Base-by-base conservation (phyloP, 2,888 invertebrate species). In the Ectropis crepuscularia region DNA sequence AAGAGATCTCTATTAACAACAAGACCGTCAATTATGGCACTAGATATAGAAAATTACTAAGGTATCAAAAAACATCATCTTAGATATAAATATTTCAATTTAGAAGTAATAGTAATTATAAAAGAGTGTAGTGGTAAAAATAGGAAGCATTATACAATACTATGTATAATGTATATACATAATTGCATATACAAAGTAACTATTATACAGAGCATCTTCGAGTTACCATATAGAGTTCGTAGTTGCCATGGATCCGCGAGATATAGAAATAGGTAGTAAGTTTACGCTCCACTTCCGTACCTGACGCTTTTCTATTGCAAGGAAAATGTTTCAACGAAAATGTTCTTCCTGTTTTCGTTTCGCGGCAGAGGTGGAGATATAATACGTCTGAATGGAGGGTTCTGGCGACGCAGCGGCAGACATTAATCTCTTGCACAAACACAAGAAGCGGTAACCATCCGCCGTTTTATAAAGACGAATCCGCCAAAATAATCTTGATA, bases 361-460 rank as follows among this genome's bases (percentile, higher is more conserved):
- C 53, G 46, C 63, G 8, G 48, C 38, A 38, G 11, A 36, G n/a
- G 28, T 42, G 41, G 51, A 41, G 28, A 41, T 42, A 51, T 41
- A 51, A 51, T 47, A 47, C 47, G 39, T 55, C 46, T 47, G 12
- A 47, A 55, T 38, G 47, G 28, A 37, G 54, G 39, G 47, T 12
- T 45, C 47, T 39, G 55, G 63, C 49, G 36, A 45, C 59, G 60
- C 53, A 37, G 61, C 67, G 78, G 76, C 68, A 77, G 81, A 79
- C 85, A 87, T 86, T 86, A 85, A 87, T 88, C 86, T 84, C 77
- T 78, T 75, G 78, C 77, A 78, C 83, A 86, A 85, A 86, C 81
- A 83, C 82, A 82, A 81, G 79, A 74, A 79, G 73, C 73, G 72
- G 78, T 78, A 76, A 78, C 78, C 84, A 82, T 80, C 79, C 79